Evolutionary conservation across 2,888 invertebrate genomes (phyloP).

Genomic region (Strigamia maritima): DNA sequence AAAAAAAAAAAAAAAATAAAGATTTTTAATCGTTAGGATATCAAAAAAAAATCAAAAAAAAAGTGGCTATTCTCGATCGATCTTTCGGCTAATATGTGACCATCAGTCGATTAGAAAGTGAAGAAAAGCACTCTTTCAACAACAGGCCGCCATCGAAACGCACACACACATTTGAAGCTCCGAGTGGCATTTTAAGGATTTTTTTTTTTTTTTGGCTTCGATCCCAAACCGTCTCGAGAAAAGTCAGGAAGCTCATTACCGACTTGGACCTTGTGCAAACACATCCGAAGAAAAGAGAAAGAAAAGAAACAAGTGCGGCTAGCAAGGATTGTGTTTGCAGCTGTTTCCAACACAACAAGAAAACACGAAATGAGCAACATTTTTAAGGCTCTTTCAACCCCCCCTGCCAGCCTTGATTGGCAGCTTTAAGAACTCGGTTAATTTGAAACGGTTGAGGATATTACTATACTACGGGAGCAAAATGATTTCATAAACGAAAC

Average conservation of each 20-base stretch:
- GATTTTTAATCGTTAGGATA: background rate
- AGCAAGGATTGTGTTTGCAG: constrained; percentile 33
- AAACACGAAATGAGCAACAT: constrained; percentile 5
- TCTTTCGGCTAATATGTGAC: constrained; percentile 3
- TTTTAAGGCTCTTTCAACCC: no score
- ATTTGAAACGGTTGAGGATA: background rate
- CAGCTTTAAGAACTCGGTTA: background rate
- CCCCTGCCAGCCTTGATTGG: constrained; percentile 28
- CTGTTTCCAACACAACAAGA: constrained; percentile 34
- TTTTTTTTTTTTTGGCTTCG: constrained; percentile 38
- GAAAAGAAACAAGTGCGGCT: constrained; percentile 22
- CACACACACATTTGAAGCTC: constrained; percentile 27
- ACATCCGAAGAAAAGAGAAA: constrained; percentile 37
- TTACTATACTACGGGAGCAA: constrained; percentile 7
- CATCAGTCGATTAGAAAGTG: constrained; percentile 33
- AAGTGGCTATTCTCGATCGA: background rate
- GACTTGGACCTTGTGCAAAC: constrained; percentile 36
- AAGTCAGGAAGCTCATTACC: constrained; percentile 40
- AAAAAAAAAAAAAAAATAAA: background rate
- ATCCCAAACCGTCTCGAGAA: constrained; percentile 31
- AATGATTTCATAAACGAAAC: constrained; percentile 18
- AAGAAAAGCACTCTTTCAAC: constrained; percentile 32
- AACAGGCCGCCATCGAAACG: constrained; percentile 11
- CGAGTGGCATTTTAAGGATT: constrained; percentile 38
- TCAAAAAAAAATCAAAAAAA: no score